These are phyloP conservation scores for Drosophila busckii DNA, from an alignment of 1,140 invertebrate species.

Conservation along the genomic window DNA sequence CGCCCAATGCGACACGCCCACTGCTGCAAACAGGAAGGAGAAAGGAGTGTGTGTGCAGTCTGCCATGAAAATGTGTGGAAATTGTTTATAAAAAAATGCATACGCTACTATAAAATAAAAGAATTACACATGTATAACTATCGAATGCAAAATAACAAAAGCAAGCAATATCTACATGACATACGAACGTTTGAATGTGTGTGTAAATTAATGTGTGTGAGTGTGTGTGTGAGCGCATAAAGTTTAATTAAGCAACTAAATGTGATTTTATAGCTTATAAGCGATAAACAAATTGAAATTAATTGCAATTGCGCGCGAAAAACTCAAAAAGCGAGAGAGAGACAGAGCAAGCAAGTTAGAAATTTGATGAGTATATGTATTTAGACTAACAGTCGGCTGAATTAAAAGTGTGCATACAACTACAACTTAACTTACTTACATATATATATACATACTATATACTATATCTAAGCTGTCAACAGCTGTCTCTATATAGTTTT, in stretches of 20 bases:
- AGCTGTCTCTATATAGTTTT: slow-evolving; percentile 13
- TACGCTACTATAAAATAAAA: slow-evolving; percentile 10
- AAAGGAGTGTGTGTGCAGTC: slow-evolving; percentile 33
- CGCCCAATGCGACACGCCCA: background rate
- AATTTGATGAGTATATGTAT: slow-evolving; percentile 41
- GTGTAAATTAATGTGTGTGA: slow-evolving; percentile 1
- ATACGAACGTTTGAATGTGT: slow-evolving; percentile 28
- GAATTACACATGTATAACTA: slow-evolving; percentile 12
- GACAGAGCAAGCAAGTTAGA: background rate
- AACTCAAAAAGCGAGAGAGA: background rate
- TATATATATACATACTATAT: slow-evolving; percentile 17
- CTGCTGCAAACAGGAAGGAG: slow-evolving; percentile 4
- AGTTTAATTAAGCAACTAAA: slow-evolving; percentile 78
- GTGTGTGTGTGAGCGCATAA: slow-evolving; percentile 39
- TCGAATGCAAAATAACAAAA: slow-evolving; percentile 18
- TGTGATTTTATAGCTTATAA: slow-evolving; percentile 78
- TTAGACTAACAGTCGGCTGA: slow-evolving; percentile 66
- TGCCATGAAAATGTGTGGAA: slow-evolving; percentile 50
- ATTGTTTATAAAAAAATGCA: background rate
- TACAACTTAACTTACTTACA: slow-evolving; percentile 37
- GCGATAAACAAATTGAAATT: slow-evolving; percentile 58
- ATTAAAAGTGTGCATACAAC: slow-evolving; percentile 68
- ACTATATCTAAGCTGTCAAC: slow-evolving; percentile 19
- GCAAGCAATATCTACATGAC: slow-evolving; percentile 69
- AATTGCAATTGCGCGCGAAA: slow-evolving; percentile 24